Percentiles rank a stretch among this genome's conserved stretches.
phyloP scores from a whole-genome alignment of 1,140 invertebrate species.

The Drosophila tani region DNA sequence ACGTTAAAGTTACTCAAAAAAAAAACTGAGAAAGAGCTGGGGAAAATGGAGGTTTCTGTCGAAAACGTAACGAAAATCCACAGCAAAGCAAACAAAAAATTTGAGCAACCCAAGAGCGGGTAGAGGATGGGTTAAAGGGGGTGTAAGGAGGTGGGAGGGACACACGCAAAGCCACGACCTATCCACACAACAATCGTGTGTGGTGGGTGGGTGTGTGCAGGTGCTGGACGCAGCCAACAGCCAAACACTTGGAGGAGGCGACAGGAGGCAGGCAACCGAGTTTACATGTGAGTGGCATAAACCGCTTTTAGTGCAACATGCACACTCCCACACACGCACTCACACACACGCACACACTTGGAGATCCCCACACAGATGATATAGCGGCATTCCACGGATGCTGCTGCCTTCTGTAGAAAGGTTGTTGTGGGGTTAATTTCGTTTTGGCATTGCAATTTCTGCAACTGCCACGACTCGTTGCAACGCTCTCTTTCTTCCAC shows the following conservation, averaged over 20 bases:
- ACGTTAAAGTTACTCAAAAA: constrained; percentile 50
- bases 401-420: constrained; percentile 61
- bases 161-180: constrained; percentile 73
- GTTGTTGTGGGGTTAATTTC: constrained; percentile 75
- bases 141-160: neutral
- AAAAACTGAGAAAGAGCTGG: constrained; percentile 30
- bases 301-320: constrained; percentile 72
- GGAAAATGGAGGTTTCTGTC: constrained; percentile 22
- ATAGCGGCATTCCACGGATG: constrained; percentile 25
- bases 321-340: constrained; percentile 34
- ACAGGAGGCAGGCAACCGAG: constrained; percentile 28
- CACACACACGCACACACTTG: constrained; percentile 14
- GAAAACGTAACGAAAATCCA: constrained; percentile 78
- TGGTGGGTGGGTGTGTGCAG: constrained; percentile 41
- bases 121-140: constrained; percentile 25
- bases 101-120: constrained; percentile 48
- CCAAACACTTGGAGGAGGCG: constrained; percentile 46
- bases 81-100: constrained; percentile 76
- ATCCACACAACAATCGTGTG: constrained; percentile 82
- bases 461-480: constrained; percentile 18
- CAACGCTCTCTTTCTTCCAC: neutral
- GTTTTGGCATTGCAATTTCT: constrained; percentile 69
- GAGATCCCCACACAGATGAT: neutral
- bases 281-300: constrained; percentile 78
- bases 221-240: constrained; percentile 49